A percentile compares a stretch with the other conserved stretches of the same genome.
phyloP scores from a whole-genome alignment of 2,113 vertebrate species.

The Aegithalos caudatus region DNA sequence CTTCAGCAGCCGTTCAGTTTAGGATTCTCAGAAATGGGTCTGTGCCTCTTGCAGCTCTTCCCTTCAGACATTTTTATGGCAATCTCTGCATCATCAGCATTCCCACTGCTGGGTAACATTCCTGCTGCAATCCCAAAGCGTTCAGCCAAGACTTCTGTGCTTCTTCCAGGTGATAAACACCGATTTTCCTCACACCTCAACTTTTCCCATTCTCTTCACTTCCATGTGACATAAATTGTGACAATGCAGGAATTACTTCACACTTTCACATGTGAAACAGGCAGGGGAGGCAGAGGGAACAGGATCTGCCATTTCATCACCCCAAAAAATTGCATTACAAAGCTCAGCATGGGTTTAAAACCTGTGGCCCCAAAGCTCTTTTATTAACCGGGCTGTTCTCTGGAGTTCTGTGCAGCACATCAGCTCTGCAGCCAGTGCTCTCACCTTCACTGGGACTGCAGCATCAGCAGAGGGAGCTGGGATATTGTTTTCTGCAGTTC shows the following conservation, averaged over 20 bases:
- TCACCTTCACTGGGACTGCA: background rate
- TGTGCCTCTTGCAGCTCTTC: background rate
- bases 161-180: background rate
- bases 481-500: background rate
- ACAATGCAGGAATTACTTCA: background rate
- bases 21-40: conserved; percentile 10
- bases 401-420: background rate
- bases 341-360: background rate
- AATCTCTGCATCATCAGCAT: background rate
- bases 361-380: background rate
- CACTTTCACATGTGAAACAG: background rate
- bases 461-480: conserved; percentile 51
- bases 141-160: background rate
- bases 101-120: background rate
- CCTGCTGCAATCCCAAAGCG: background rate
- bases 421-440: background rate
- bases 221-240: background rate
- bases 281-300: background rate
- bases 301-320: background rate
- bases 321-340: background rate
- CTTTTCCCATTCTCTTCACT: background rate
- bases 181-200: background rate
- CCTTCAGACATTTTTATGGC: background rate
- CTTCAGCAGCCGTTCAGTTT: background rate
- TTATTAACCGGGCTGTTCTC: background rate